Evolutionary conservation across 2,888 invertebrate species (phyloP), one percentile per base, ranked within the genome.

Genomic region (Celastrina argiolus): DNA sequence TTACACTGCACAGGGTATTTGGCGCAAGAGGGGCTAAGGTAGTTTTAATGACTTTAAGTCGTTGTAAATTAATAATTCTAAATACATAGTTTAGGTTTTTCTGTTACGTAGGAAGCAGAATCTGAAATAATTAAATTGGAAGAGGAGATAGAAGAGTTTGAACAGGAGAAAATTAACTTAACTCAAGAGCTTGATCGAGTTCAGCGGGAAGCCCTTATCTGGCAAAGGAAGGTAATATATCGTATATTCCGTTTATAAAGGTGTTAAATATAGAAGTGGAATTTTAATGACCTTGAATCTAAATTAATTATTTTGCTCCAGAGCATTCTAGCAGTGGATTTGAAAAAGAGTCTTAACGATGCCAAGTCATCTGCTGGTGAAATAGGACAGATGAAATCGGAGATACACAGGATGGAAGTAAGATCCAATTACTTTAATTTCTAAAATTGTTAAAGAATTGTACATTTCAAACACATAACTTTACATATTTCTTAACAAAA

Each of bases 341-440:
- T 95, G 0, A 94, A 94, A 75, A 93, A 92, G 73, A 94, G 92
- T 76, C 92, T 96, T 63, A 93, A 93, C 66, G 91, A 93, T 41
- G 95, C 96, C 67, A 92, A 92, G 67, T 92, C 93, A 0, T 84
- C 92, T 2, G 93, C 91, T 5, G 95, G 96, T 2, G 96, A 96
- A 80, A 92, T 96, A 22, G 94, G 94, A 0, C 92, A 92, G 39
- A 96, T 97, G 96, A 94, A 93, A 78, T 92, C 90, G 45, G 97
- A 97, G 89, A 96, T 97, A 76, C 96, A 96, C 75, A 92, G 95
- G 73, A 97, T 97, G 97, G 94, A 95, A 84, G 95, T 96, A 80
- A 86, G 69, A 56, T 51, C 1, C 5, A n/a, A n/a, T n/a, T n/a
- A n/a, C n/a, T n/a, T n/a, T n/a, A n/a, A n/a, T n/a, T n/a, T n/a